These are phyloP conservation scores for Caerostris darwini DNA, from an alignment of 1,140 invertebrate genomes.

Conservation along the genomic window DNA sequence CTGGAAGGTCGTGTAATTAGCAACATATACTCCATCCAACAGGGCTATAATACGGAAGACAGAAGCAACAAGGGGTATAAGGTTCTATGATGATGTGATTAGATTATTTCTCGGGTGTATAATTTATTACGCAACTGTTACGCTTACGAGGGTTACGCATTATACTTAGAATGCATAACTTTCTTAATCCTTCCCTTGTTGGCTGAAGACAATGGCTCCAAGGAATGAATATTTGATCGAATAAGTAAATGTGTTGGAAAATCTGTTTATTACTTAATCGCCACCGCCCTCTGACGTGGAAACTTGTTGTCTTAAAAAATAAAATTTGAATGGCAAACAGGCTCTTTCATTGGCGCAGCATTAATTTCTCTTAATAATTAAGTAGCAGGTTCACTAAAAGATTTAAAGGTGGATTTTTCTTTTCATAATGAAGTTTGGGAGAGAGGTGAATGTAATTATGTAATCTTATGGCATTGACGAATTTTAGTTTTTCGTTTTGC, in stretches of 20 bases:
- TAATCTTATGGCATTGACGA: background rate
- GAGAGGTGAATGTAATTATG: background rate
- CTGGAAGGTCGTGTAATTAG: conserved; percentile 25
- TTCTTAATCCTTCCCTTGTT: conserved; percentile 1
- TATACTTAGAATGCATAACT: background rate
- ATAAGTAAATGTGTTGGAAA: background rate
- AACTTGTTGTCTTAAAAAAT: background rate
- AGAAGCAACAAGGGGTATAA: background rate
- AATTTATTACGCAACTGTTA: conserved; percentile 52
- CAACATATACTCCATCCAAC: background rate
- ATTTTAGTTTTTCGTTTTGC: background rate
- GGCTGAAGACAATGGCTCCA: background rate
- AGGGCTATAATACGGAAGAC: background rate
- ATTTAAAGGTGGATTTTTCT: background rate
- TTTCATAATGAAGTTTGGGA: background rate
- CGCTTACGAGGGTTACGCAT: background rate
- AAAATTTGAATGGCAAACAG: background rate
- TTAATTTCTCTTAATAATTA: conserved; percentile 1
- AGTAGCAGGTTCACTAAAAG: background rate
- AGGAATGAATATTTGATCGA: conserved; percentile 7
- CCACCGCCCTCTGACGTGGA: background rate
- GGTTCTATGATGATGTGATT: background rate
- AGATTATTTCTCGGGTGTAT: conserved; percentile 32
- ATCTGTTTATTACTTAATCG: conserved; percentile 9
- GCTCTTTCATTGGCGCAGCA: background rate